A percentile compares a stretch with the other conserved stretches of the same genome.
Conservation (phyloP, 2,888 invertebrate genomes). For the Mystacides longicornis region DNA sequence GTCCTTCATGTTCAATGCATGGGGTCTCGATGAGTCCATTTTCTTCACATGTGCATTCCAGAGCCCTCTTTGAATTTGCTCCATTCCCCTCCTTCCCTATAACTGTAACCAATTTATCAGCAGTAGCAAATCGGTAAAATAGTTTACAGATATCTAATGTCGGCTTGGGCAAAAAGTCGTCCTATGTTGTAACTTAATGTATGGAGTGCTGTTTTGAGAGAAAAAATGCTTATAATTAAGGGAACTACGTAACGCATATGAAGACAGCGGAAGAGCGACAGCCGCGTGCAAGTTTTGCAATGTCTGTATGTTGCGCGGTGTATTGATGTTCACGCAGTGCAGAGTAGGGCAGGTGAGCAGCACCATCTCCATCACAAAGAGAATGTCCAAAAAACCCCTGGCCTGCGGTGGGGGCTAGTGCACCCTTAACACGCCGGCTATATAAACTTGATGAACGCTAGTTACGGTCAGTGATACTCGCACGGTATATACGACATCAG, state of each 20-base stretch:
- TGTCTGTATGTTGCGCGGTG: not conserved
- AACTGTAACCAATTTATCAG: too few species aligned
- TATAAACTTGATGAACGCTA: slow-evolving; percentile 14
- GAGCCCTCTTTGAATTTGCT: too few species aligned
- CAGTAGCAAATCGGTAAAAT: too few species aligned
- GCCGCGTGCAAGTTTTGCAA: not conserved
- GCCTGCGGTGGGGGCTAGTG: not conserved
- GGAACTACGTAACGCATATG: not conserved
- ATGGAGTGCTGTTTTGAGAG: too few species aligned
- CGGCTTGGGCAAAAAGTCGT: too few species aligned
- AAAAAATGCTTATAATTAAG: too few species aligned
- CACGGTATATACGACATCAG: slow-evolving; percentile 13
- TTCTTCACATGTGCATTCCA: too few species aligned
- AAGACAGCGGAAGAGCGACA: not conserved
- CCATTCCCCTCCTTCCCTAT: too few species aligned
- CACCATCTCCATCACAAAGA: not conserved
- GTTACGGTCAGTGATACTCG: slow-evolving; percentile 14
- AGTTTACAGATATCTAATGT: too few species aligned
- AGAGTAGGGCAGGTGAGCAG: not conserved
- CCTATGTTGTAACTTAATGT: too few species aligned
- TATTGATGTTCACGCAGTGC: not conserved
- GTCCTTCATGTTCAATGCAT: too few species aligned
- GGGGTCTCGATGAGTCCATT: too few species aligned
- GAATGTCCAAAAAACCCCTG: not conserved
- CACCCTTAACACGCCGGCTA: slow-evolving; percentile 14